These are phyloP conservation scores for Anas platyrhynchos DNA, from an alignment of 2,113 vertebrate genomes.

Conservation along the genomic window DNA sequence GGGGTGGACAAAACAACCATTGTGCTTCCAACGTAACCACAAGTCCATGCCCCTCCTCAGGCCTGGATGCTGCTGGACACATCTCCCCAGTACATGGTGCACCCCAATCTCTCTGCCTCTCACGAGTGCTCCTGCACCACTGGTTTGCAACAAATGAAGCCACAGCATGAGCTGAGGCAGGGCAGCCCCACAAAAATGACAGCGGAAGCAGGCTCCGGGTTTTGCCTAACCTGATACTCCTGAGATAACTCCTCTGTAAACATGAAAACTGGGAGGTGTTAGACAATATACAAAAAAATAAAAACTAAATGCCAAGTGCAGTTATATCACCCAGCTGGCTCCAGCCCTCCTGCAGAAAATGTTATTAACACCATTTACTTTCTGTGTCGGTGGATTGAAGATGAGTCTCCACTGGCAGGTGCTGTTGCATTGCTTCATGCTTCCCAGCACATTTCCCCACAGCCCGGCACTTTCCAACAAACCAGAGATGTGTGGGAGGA, in stretches of 20 bases:
- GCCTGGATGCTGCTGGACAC: background rate
- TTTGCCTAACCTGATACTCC: background rate
- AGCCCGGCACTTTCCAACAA: background rate
- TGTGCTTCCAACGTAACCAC: background rate
- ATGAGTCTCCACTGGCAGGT: background rate
- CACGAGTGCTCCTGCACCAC: accelerated
- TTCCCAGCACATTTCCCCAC: background rate
- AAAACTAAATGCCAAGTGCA: background rate
- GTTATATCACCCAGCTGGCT: background rate
- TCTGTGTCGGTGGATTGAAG: background rate
- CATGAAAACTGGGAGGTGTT: background rate
- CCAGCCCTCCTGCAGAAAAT: background rate
- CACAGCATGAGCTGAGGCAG: background rate
- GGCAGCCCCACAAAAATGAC: accelerated
- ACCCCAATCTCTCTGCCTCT: background rate
- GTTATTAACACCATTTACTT: accelerated
- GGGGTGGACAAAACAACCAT: background rate
- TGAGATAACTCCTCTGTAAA: background rate
- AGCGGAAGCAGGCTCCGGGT: background rate
- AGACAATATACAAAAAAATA: background rate
- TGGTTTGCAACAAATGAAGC: background rate
- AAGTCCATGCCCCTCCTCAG: background rate
- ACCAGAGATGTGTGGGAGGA: accelerated
- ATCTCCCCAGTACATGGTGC: accelerated
- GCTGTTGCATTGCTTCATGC: accelerated